Evolutionary conservation across 2,888 invertebrate species (phyloP).

Genomic region (Troilus luridus): DNA sequence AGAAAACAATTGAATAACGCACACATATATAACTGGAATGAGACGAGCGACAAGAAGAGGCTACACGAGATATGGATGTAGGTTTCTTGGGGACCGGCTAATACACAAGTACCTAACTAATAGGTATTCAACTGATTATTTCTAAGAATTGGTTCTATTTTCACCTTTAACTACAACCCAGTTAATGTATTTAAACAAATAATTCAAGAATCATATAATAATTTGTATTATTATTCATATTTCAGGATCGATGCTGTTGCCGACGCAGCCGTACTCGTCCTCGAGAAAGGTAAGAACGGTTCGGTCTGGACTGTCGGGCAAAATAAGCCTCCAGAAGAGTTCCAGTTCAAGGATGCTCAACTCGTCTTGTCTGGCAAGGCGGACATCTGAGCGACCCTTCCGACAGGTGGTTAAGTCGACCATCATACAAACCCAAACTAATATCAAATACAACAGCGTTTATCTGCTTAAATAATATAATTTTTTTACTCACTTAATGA

Average conservation of each 20-base stretch:
- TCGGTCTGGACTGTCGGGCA: constrained; percentile 52
- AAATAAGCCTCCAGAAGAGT: constrained; percentile 52
- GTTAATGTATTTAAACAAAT: too few species aligned
- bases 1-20: too few species aligned
- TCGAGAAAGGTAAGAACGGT: constrained; percentile 44
- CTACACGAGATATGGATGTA: too few species aligned
- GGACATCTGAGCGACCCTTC: background rate
- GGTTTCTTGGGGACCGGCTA: too few species aligned
- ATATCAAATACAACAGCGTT: background rate
- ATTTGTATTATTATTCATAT: background rate
- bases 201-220: too few species aligned
- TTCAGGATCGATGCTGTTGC: constrained; percentile 53
- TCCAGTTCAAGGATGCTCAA: constrained; percentile 46
- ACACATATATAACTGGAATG: too few species aligned
- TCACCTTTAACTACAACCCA: too few species aligned
- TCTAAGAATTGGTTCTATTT: too few species aligned
- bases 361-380: constrained; percentile 7
- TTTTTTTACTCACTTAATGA: background rate
- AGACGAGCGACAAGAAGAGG: too few species aligned
- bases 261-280: constrained; percentile 23
- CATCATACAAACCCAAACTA: background rate
- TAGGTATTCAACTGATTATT: too few species aligned
- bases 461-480: background rate
- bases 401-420: background rate
- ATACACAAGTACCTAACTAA: too few species aligned